Base-by-base conservation (phyloP, 64 coral and sea anemone genomes). In the Montipora capricornis region DNA sequence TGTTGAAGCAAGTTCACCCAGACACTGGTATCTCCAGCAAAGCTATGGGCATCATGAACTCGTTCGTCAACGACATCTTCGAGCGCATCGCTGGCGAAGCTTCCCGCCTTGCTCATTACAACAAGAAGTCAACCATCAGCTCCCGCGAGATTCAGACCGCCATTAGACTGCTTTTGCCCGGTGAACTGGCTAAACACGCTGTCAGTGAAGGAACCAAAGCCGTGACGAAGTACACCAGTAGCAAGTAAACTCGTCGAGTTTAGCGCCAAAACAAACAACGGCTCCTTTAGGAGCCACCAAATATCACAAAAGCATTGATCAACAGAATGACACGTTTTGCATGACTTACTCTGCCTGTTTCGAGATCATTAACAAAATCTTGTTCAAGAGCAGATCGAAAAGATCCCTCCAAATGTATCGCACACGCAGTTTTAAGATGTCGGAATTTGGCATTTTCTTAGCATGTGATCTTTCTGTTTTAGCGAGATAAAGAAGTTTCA, bases 1-100 rank as follows among this genome's bases (percentile, higher is more conserved):
- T 89, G 49, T 49, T 89, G 87, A 89, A 89, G 52, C 87, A 89
- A 89, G 87, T 89, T 79, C 87, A 89, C 49, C 87, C 87, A 20
- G 87, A 89, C 87, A 89, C 87, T 79, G 91, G 91, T 76, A 93
- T 93, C 81, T 93, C 91, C 22, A 76, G 68, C 91, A 89, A 89
- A 53, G 93, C 93, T 55, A 94, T 94, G 93, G 70, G 74, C 52
- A 89, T 94, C 87, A 94, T 94, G 87, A 94, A 94, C 79, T 84
- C 78, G n/a, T 94, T 94, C 78, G 93, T 94, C 29, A 90, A 94
- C 87, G 93, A 94, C 87, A 94, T 94, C 79, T 94, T 94, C 87
- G 93, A 94, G 87, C 93, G 93, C 78, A 94, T 94, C 68, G 87
- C 93, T 29, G 73, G 62, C 44, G 90, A 92, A 92, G 80, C 90